phyloP scores from a whole-genome alignment of 2,888 invertebrate species.

The Dryobotodes eremita region DNA sequence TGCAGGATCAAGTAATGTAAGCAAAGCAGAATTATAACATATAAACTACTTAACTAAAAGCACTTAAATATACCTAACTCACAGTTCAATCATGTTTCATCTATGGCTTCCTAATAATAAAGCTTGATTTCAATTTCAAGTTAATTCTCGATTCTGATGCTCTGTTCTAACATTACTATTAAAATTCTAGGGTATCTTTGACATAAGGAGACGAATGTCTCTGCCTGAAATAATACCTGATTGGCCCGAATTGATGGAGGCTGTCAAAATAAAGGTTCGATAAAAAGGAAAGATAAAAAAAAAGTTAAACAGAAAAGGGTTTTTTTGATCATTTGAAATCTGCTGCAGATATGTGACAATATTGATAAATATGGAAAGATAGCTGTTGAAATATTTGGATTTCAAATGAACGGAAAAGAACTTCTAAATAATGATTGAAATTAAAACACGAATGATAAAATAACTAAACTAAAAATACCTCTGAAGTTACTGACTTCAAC shows the following conservation, averaged over 20 bases:
- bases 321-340: constrained; percentile 78
- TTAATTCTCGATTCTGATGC: constrained; percentile 63
- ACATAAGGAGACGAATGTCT: constrained; percentile 93
- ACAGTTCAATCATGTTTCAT: constrained; percentile 59
- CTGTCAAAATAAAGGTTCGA: constrained; percentile 93
- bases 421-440: constrained; percentile 86
- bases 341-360: background rate
- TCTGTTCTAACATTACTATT: constrained; percentile 80
- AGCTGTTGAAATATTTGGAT: background rate
- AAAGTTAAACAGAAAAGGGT: constrained; percentile 72
- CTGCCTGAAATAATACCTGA: constrained; percentile 94
- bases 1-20: constrained; percentile 62
- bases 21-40: constrained; percentile 46
- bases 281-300: constrained; percentile 85
- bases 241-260: constrained; percentile 94
- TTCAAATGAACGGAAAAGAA: constrained; percentile 78
- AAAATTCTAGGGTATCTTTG: constrained; percentile 92
- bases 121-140: constrained; percentile 68
- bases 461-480: constrained; percentile 80
- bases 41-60: constrained; percentile 25
- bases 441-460: constrained; percentile 81
- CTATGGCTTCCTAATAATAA: constrained; percentile 70
- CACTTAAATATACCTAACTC: constrained; percentile 28
- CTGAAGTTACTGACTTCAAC: constrained; percentile 76
- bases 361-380: background rate